Evolutionary conservation across 2,797 vertebrate species (phyloP), one percentile per base, ranked within the genome.

Genomic region (Neoniphon sammara): DNA sequence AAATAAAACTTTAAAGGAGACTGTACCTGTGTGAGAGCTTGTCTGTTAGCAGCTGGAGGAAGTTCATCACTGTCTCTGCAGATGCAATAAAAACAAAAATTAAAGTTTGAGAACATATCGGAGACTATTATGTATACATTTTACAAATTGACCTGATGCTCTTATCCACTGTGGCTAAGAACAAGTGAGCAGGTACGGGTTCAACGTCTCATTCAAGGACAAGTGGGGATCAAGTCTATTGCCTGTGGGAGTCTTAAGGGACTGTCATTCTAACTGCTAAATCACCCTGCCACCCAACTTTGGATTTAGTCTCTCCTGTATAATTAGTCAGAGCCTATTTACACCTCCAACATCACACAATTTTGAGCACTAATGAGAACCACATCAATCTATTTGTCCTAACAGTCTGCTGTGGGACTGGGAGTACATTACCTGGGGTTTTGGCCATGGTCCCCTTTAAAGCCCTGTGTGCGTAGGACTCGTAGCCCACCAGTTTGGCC

Each of bases 361-460:
- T 25, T 14, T 30, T 15, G 14, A 36, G 14, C 31, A 57, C 27
- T 59, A 0, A 3, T 30, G 14, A 34, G 23, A 27, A 27, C n/a
- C 39, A 50, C 9, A 14, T n/a, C 31, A 34, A 34, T 34, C 1
- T 34, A 17, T 0, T n/a, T 18, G 21, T 1, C 36, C 21, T 62
- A 27, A 27, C 25, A 27, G 25, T 27, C 25, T 27, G 25, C 25
- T 27, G 25, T 27, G 20, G 34, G 1, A 34, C 14, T 15, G n/a
- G 30, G 34, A 27, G 34, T 14, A 34, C 44, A 57, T 71, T 88
- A 99, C 98, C 97, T 94, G 98, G 98, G 55, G 84, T 97, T 93
- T 95, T 94, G 50, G 96, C 96, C 94, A 99, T 98, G 0, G 98
- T 99, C 70, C 98, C 98, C 77, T 96, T 96, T 42, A 99, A 94